Evolutionary conservation across 2,888 invertebrate genomes (phyloP).

Genomic region (Epirrhoe alternata): DNA sequence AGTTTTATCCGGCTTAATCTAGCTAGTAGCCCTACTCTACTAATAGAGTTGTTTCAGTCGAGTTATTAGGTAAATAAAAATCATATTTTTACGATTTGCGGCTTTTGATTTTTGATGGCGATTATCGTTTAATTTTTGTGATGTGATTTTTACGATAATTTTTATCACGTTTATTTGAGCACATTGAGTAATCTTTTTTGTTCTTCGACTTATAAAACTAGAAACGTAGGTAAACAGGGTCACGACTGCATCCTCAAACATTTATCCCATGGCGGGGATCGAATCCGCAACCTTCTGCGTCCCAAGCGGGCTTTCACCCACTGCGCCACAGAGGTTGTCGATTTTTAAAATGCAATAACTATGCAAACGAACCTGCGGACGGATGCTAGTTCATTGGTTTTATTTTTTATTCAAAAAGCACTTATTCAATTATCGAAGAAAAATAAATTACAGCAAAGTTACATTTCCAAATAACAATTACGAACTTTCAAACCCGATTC

Average conservation of each 20-base stretch:
- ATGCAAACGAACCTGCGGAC: too few species aligned
- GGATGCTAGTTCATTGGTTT: too few species aligned
- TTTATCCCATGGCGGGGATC: too few species aligned
- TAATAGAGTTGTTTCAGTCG: not conserved
- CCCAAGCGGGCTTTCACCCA: too few species aligned
- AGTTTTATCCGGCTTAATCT: conserved; percentile 7
- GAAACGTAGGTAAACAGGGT: too few species aligned
- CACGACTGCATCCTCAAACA: too few species aligned
- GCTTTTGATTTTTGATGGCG: conserved; percentile 25
- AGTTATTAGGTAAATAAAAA: conserved; percentile 15
- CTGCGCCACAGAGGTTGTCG: too few species aligned
- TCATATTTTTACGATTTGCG: conserved; percentile 23
- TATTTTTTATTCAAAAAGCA: too few species aligned
- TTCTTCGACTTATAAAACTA: not conserved
- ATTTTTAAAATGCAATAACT: too few species aligned
- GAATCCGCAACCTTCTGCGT: too few species aligned
- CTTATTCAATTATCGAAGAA: too few species aligned
- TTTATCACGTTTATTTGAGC: conserved; percentile 7
- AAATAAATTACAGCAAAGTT: not conserved
- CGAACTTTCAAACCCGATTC: conserved; percentile 15
- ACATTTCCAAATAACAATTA: conserved; percentile 9
- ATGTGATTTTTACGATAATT: conserved; percentile 11
- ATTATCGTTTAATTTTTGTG: conserved; percentile 6
- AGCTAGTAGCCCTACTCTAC: not conserved
- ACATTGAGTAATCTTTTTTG: not conserved